A percentile compares a stretch with the other conserved stretches of the same genome.
These are phyloP conservation scores for Agrochola circellaris DNA, from an alignment of 2,888 invertebrate genomes.

Conservation along the genomic window DNA sequence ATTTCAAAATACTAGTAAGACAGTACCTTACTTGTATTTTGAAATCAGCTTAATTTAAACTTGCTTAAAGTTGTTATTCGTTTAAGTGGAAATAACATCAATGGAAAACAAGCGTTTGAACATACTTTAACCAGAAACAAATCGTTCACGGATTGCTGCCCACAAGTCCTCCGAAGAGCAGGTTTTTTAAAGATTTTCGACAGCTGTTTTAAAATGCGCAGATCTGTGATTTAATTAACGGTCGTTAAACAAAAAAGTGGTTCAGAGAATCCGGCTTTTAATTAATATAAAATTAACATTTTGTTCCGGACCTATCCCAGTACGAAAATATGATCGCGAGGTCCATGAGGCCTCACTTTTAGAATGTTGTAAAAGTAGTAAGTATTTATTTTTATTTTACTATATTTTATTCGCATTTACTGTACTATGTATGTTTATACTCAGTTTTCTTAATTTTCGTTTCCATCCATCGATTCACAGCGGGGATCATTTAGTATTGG, in stretches of 20 bases:
- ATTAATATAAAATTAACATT: too few species aligned
- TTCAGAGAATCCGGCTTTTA: not conserved
- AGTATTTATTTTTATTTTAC: too few species aligned
- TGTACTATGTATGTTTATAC: too few species aligned
- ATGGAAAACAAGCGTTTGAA: not conserved
- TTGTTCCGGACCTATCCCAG: too few species aligned
- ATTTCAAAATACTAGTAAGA: too few species aligned
- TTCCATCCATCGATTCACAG: too few species aligned
- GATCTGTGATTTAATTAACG: constrained; percentile 6
- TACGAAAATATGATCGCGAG: too few species aligned
- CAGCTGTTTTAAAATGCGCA: constrained; percentile 3
- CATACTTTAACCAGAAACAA: constrained; percentile 21
- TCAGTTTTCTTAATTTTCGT: too few species aligned
- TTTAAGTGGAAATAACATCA: not conserved
- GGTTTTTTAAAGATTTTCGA: constrained; percentile 21
- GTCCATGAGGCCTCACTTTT: too few species aligned
- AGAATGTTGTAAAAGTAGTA: too few species aligned
- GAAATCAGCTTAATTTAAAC: not conserved
- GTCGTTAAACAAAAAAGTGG: constrained; percentile 9
- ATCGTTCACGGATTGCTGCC: constrained; percentile 46
- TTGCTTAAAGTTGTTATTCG: not conserved
- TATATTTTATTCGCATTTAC: too few species aligned
- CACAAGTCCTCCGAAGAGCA: constrained; percentile 21
- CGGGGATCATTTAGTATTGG: too few species aligned
- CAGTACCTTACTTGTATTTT: not conserved